Base-by-base conservation (phyloP, 2,888 invertebrate species). In the Alviniconcha strummeri region DNA sequence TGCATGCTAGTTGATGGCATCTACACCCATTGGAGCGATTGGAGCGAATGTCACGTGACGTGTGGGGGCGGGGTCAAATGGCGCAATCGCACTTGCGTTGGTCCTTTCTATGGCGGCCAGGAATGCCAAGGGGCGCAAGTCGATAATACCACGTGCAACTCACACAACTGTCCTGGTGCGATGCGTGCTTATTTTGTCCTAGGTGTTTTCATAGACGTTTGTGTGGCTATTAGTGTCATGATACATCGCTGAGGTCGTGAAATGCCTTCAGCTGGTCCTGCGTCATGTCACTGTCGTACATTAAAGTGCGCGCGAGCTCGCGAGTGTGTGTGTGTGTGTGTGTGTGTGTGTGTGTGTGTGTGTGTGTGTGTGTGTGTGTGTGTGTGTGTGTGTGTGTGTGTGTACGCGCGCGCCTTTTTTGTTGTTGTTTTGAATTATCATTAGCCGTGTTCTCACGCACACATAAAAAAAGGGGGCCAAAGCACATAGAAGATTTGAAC, bases 31-130 rank as follows among this genome's bases (percentile, higher is more conserved):
- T 86, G 86, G 86, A 71, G 52, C 15, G 60, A 19, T 6, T 86
- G 86, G 86, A 67, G 81, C 15, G 72, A 56, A 0, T 86, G 86
- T 69, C 69, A 79, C 64, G 77, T 83, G n/a, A 75, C 84, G 7
- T 86, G 86, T 69, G 84, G 83, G 13, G 84, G 84, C 54, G 86
- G 86, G 9, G 69, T 54, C 15, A 82, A 54, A 60, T 55, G 17
- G 52, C 83, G 86, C 54, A 54, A 19, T 13, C 79, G 79, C 60
- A 84, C 84, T 4, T 92, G 92, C 85, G 87, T 89, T 82, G 89
- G 90, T 80, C 90, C 91, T 0, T 84, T 80, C 74, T 82, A 89
- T 80, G 91, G 90, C 11, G 90, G 90, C 11, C 85, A 85, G 4
- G 86, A 87, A 56, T 92, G 91, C 85, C 83, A 82, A 0, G 91